These are phyloP conservation scores for Cephus runcator DNA, from an alignment of 2,888 invertebrate genomes.

Conservation along the genomic window DNA sequence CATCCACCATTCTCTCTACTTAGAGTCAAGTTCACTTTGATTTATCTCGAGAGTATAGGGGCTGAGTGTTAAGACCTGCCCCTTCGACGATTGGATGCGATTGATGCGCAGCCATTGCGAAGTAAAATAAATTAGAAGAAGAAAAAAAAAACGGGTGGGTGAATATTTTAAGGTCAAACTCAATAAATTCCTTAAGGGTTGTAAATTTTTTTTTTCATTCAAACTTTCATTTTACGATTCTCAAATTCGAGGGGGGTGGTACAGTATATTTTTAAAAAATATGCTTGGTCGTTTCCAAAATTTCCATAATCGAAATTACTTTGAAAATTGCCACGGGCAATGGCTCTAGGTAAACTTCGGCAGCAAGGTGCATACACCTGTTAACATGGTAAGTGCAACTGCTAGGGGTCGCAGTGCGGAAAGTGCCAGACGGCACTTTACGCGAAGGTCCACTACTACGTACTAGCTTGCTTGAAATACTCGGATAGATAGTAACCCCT, in stretches of 20 bases:
- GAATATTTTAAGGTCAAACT: not conserved
- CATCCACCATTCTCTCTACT: slow-evolving; percentile 1
- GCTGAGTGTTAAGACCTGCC: not conserved
- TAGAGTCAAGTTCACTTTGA: not conserved
- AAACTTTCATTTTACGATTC: not conserved
- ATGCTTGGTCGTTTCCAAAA: not conserved
- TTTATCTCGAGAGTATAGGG: not conserved
- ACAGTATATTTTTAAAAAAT: no score
- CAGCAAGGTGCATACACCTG: not conserved
- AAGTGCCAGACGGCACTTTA: not conserved
- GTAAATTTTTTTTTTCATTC: not conserved
- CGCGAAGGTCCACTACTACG: not conserved
- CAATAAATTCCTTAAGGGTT: not conserved
- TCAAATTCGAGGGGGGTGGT: not conserved
- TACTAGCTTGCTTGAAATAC: not conserved
- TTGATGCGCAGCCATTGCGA: not conserved
- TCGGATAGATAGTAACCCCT: no score
- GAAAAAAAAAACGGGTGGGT: not conserved
- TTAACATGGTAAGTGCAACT: not conserved
- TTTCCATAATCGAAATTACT: not conserved
- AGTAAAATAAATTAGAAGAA: not conserved
- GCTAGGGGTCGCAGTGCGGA: not conserved
- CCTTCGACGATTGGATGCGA: not conserved
- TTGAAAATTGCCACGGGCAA: not conserved
- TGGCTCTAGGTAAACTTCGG: not conserved